Conservation (phyloP, 2,113 vertebrate species). For the Leuciscus idus region DNA sequence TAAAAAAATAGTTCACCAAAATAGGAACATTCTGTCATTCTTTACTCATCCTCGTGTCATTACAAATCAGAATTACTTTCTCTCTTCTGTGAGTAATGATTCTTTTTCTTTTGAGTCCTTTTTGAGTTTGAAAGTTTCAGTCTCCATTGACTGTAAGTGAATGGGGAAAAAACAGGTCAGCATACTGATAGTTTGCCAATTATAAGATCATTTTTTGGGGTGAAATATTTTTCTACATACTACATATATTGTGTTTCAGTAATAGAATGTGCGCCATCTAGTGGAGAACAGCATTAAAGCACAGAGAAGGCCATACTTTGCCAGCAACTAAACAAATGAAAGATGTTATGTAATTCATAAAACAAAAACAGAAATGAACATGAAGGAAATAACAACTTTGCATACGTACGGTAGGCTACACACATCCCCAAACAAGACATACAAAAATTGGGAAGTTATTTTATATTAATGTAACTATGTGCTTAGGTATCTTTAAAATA, state of each 20-base stretch:
- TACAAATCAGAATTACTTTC: background rate
- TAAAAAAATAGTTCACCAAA: background rate
- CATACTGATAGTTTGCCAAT: too few relatives aligned
- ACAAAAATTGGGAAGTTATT: background rate
- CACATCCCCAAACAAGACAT: background rate
- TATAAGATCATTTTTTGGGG: too few relatives aligned
- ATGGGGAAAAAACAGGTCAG: background rate
- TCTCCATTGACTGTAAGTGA: background rate
- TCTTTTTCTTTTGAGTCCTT: background rate
- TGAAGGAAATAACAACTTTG: background rate
- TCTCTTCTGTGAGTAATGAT: background rate
- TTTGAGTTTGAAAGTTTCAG: background rate
- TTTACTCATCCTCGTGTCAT: background rate
- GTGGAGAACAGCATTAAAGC: background rate
- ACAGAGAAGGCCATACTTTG: background rate
- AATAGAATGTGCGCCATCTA: background rate
- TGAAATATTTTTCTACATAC: background rate
- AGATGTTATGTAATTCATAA: background rate
- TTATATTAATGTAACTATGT: too few relatives aligned
- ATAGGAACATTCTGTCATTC: background rate
- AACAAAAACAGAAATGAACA: background rate
- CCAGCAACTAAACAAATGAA: background rate
- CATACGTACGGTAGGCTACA: too few relatives aligned
- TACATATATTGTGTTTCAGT: background rate
- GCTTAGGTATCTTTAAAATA: too few relatives aligned